Evolutionary conservation across 2,888 invertebrate species (phyloP).

Genomic region (Rhamphomyia laevipes): DNA sequence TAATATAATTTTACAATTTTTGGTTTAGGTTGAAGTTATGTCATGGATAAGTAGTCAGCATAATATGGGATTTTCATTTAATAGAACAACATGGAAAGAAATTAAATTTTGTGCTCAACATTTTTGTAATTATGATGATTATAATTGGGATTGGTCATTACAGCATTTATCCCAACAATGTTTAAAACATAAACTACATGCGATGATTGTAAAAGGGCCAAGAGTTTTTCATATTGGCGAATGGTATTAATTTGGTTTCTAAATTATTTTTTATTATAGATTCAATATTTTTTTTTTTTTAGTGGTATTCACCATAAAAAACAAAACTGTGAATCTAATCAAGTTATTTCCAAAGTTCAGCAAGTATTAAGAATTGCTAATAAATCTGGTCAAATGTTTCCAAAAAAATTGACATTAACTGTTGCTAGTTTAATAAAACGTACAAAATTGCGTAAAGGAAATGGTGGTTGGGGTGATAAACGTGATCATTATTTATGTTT

Average conservation of each 20-base stretch:
- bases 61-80: constrained; percentile 98
- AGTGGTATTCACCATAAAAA: constrained; percentile 96
- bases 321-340: constrained; percentile 76
- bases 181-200: constrained; percentile 61
- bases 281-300: constrained; percentile 23
- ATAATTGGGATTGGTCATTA: constrained; percentile 99
- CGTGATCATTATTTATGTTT: constrained; percentile 74
- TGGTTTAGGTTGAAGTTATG: constrained; percentile 69
- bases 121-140: constrained; percentile 96
- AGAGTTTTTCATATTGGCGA: constrained; percentile 97
- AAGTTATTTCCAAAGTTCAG: constrained; percentile 74
- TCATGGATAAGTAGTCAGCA: constrained; percentile 96
- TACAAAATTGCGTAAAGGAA: constrained; percentile 70
- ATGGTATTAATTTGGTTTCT: constrained; percentile 50
- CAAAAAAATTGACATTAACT: constrained; percentile 52
- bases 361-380: constrained; percentile 61
- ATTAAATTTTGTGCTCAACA: constrained; percentile 68
- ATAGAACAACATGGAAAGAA: constrained; percentile 74
- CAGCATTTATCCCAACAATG: constrained; percentile 82
- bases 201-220: constrained; percentile 84
- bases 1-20: not conserved
- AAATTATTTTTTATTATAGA: constrained; percentile 3
- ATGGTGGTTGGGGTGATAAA: constrained; percentile 95
- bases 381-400: constrained; percentile 51
- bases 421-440: constrained; percentile 58